Evolutionary conservation across 2,113 vertebrate genomes (phyloP), one percentile per base, ranked within the genome.

Genomic region (Chinchilla lanigera): DNA sequence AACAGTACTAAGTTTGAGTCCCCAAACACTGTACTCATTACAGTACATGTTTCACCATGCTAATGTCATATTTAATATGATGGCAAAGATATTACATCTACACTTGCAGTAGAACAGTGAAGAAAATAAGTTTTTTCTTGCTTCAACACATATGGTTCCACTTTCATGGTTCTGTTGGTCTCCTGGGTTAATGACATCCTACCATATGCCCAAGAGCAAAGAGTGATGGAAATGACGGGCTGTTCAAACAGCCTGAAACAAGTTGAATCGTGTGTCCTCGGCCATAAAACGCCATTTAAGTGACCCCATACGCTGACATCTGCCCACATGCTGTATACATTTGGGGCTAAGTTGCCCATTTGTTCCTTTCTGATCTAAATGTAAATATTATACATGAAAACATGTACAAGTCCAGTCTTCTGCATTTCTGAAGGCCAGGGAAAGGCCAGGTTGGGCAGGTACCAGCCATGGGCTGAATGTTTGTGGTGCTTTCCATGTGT

Each of bases 321-420:
- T 82, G 60, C 81, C 88, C 96, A 98, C 97, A 98, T 97, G 95
- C 95, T 98, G 98, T 91, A 98, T 94, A 97, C 98, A 98, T 98
- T 97, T 98, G 97, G 97, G 98, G 95, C 97, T 97, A 97, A 54
- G 93, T 94, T 97, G 96, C 94, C 90, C 97, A 97, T 98, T 98
- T 97, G 88, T 97, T 87, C 91, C 71, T 90, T 98, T 98, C 93
- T 82, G 98, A 95, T 98, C 84, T 94, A 92, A 98, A 98, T 94
- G 97, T 99, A 98, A 98, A 99, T 98, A 98, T 96, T 98, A 90
- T 84, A 98, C 93, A 88, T 92, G 95, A 98, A 99, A 99, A 98
- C 98, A 98, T 98, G 98, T 97, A 95, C 95, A 98, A 97, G 97
- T 63, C 86, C 93, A 94, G 96, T 97, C 97, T 97, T 90, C 88